phyloP scores from a whole-genome alignment of 2,888 invertebrate species.

The Ischnura elegans region DNA sequence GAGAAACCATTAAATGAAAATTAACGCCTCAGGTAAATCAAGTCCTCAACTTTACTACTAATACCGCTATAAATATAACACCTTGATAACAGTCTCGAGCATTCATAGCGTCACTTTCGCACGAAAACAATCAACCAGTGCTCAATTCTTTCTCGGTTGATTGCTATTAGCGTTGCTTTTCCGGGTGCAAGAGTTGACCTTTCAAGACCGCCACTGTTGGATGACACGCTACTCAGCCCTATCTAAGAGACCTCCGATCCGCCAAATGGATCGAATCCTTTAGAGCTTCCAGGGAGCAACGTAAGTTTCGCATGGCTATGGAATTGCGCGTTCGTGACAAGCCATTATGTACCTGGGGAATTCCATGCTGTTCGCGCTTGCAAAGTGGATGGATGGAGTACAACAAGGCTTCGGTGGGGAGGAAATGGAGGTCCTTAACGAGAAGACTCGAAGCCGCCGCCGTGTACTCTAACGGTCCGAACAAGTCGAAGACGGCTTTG shows the following conservation, averaged over 20 bases:
- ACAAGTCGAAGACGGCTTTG: conserved; percentile 36
- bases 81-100: background rate
- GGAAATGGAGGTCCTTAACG: background rate
- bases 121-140: background rate
- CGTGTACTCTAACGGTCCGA: conserved; percentile 40
- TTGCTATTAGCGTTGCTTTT: background rate
- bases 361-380: conserved; percentile 37
- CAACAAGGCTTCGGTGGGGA: background rate
- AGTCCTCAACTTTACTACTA: background rate
- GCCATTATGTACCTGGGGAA: conserved; percentile 4
- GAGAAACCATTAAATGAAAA: background rate
- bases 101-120: background rate
- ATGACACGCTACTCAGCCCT: background rate
- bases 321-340: conserved; percentile 54
- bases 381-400: background rate
- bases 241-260: background rate
- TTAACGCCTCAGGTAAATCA: background rate
- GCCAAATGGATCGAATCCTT: conserved; percentile 1
- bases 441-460: conserved; percentile 34
- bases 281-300: background rate
- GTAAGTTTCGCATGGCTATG: background rate
- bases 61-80: background rate
- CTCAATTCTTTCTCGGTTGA: background rate
- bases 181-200: background rate
- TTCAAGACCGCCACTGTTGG: background rate